Percentiles rank a stretch among this genome's conserved stretches.
These are phyloP conservation scores for Lasioglossum figueresi DNA, from an alignment of 2,888 invertebrate species.

Conservation along the genomic window DNA sequence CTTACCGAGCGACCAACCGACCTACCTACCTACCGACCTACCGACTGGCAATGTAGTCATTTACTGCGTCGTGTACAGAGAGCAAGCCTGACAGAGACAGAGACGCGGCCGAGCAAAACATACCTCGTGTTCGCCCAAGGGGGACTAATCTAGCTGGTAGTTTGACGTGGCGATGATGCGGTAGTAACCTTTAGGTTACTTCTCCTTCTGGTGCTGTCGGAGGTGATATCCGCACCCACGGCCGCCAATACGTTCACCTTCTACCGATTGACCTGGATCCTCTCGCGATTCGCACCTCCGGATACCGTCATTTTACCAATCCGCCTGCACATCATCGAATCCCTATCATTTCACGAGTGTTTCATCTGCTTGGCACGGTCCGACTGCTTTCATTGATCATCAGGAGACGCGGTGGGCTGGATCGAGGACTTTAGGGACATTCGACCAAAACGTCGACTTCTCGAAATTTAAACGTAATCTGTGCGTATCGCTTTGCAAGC, in stretches of 20 bases:
- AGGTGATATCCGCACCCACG: conserved; percentile 59
- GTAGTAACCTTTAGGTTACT: conserved; percentile 76
- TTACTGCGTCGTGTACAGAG: conserved; percentile 66
- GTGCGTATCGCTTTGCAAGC: too few species aligned
- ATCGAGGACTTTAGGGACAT: too few species aligned
- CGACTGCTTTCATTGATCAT: neutral
- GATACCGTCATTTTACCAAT: neutral
- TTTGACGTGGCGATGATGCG: conserved; percentile 76
- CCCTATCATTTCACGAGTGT: neutral
- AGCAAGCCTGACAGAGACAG: conserved; percentile 60
- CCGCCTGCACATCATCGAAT: neutral
- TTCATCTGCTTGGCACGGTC: neutral
- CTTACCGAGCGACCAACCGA: conserved; percentile 74
- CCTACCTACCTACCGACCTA: conserved; percentile 74
- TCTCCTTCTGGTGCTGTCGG: conserved; percentile 53
- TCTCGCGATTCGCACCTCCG: conserved; percentile 12
- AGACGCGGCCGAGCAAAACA: conserved; percentile 71
- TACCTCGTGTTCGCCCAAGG: conserved; percentile 78
- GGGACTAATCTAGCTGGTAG: conserved; percentile 75
- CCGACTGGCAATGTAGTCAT: conserved; percentile 66
- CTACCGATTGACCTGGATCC: conserved; percentile 20
- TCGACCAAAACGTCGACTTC: too few species aligned
- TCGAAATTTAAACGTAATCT: too few species aligned
- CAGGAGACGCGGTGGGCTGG: too few species aligned
- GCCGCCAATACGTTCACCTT: conserved; percentile 21